These are phyloP conservation scores for Sialia sialis DNA, from an alignment of 2,113 vertebrate species.

Conservation along the genomic window DNA sequence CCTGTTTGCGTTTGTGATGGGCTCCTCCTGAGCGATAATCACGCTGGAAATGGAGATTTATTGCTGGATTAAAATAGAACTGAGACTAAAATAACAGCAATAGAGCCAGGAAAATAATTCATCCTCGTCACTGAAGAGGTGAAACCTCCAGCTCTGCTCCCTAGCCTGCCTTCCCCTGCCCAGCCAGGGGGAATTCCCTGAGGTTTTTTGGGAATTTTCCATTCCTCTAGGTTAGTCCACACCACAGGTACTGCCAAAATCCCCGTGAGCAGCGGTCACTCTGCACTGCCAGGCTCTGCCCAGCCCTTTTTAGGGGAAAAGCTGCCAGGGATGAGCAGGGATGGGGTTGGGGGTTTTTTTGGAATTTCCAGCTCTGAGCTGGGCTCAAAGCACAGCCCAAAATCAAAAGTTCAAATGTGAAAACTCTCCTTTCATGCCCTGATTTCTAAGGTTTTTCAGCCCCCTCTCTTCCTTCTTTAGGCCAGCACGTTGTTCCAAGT, in stretches of 20 bases:
- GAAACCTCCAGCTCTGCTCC: background rate
- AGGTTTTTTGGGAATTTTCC: background rate
- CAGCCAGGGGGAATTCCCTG: background rate
- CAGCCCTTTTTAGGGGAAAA: background rate
- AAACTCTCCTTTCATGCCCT: background rate
- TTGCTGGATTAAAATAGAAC: background rate
- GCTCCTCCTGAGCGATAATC: background rate
- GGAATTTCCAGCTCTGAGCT: background rate
- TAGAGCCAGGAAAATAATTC: background rate
- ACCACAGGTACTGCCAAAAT: background rate
- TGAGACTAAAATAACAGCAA: background rate
- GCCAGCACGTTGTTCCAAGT: fast-evolving
- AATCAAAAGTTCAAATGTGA: background rate
- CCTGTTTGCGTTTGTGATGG: background rate
- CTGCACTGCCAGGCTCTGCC: background rate
- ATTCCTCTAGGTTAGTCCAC: background rate
- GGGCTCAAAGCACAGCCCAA: background rate
- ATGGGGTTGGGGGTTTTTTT: background rate
- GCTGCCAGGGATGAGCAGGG: background rate
- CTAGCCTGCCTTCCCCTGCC: background rate
- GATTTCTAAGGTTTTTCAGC: background rate
- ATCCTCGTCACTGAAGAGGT: background rate
- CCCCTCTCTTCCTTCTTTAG: background rate
- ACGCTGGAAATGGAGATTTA: background rate
- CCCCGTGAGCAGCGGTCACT: background rate